Base-by-base conservation (phyloP, 2,888 invertebrate species). In the Drosophila parthenogenetica region DNA sequence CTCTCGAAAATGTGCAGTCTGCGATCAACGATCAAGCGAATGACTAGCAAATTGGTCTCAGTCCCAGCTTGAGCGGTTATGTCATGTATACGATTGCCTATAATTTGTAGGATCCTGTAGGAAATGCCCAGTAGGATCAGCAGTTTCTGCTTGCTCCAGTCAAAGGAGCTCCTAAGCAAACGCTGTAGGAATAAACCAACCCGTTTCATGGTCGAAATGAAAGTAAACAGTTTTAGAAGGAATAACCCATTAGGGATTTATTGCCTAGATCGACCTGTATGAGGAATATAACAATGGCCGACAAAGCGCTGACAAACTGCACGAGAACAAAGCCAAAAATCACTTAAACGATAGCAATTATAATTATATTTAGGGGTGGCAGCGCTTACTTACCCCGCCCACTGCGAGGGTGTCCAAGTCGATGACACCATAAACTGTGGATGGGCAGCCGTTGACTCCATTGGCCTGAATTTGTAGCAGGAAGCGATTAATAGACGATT, bases 231-330 rank as follows among this genome's bases (percentile, higher is more conserved):
- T 3, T 61, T 61, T 40, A 57, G 11, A 77, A 54, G 13, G 69
- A 61, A 45, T 58, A 63, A 5, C 69, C 77, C 54, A 77, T 79
- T 62, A 90, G 57, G 5, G 84, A 80, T 58, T 79, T 74, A 54
- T 78, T 86, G 32, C 89, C 88, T 64, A 91, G 70, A 58, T 91
- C 91, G 42, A 90, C 87, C 83, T 91, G 91, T 49, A 91, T 82
- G 0, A 91, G 82, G 57, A 91, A 91, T 70, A 90, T 89, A 14
- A 91, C 85, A 71, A 89, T 90, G 58, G 79, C 75, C 42, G 87
- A 73, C 57, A 91, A 54, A 11, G 84, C 88, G 32, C 83, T 86
- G 54, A 82, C 64, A 37, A 91, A 77, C 91, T 91, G 73, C 7
- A 19, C 5, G 35, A 35, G 43, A 14, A 55, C 43, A 55, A 55